Base-by-base conservation (phyloP, 2,113 vertebrate genomes). In the Pelecanoides urinatrix region DNA sequence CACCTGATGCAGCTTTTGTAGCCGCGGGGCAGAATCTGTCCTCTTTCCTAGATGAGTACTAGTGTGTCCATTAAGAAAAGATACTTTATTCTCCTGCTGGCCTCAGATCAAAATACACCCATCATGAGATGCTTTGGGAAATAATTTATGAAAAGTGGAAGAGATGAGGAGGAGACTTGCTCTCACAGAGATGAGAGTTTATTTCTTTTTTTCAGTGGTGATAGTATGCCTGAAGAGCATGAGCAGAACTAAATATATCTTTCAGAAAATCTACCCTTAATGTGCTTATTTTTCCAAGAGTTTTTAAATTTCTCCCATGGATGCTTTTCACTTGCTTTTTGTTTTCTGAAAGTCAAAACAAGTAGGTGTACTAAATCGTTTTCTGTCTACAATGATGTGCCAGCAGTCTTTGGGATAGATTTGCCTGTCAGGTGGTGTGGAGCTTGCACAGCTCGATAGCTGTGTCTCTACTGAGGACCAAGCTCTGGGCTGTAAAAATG, bases 21-120 rank as follows among this genome's bases (percentile, higher is more conserved):
- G 94, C 83, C 34, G 16, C 5, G 4, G 21, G 96, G 88, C 26
- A 49, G 65, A 44, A 47, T 32, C 34, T 14, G 65, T 20, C 2
- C 15, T 62, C 16, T 38, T 58, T 23, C 55, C 44, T 14, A 1
- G 10, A 13, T 7, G 53, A 20, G 11, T 11, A 4, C 16, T 32
- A 8, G 27, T 3, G 20, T 23, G 47, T 56, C 72, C 44, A 18
- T 93, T 86, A 53, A 29, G 44, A 29, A 50, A 70, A 70, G 5
- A 44, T 11, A 6, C 0, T 7, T 44, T 56, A 1, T 76, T 68
- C 16, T 42, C 0, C 5, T 78, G 4, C 13, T 83, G 52, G 42
- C 21, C 12, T 66, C 26, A 2, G 38, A 14, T 75, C 52, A 65
- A 52, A 74, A 65, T 34, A 16, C 4, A 21, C 10, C 2, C 5